phyloP scores from a whole-genome alignment of 92 coral and sea anemone species.

The Desmophyllum pertusum region DNA sequence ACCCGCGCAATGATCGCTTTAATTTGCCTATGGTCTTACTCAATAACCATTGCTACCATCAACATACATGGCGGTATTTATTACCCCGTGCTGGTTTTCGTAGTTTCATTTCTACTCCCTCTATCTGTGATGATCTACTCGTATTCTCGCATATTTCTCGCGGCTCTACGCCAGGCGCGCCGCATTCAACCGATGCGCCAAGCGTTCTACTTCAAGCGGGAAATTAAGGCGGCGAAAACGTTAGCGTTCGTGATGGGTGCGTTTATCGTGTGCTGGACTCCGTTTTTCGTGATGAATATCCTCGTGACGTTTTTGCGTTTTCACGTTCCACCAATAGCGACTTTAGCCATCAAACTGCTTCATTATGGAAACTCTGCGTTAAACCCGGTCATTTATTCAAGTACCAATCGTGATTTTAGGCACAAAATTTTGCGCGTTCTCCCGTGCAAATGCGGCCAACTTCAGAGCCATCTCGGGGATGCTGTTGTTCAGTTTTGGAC shows the following conservation, averaged over 20 bases:
- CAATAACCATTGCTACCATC: conserved; percentile 54
- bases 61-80: conserved; percentile 43
- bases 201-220: conserved; percentile 77
- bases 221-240: conserved; percentile 85
- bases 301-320: conserved; percentile 46
- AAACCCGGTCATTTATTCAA: conserved; percentile 80
- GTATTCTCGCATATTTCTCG: conserved; percentile 70
- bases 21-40: conserved; percentile 65
- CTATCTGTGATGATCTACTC: conserved; percentile 67
- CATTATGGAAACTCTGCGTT: conserved; percentile 85
- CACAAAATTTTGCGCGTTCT: conserved; percentile 75
- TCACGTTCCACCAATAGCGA: conserved; percentile 34
- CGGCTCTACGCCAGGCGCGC: conserved; percentile 72
- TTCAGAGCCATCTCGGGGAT: conserved; percentile 28
- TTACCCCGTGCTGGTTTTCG: conserved; percentile 71
- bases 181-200: conserved; percentile 81
- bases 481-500: conserved; percentile 72
- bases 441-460: conserved; percentile 58
- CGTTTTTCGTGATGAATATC: conserved; percentile 79
- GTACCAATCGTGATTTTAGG: conserved; percentile 82
- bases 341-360: conserved; percentile 65
- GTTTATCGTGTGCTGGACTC: conserved; percentile 84
- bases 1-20: conserved; percentile 60
- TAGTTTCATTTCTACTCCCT: conserved; percentile 77
- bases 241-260: conserved; percentile 86